A percentile compares a stretch with the other conserved stretches of the same genome.
These are phyloP conservation scores for Rhopalosiphum padi DNA, from an alignment of 1,140 invertebrate species.

Conservation along the genomic window DNA sequence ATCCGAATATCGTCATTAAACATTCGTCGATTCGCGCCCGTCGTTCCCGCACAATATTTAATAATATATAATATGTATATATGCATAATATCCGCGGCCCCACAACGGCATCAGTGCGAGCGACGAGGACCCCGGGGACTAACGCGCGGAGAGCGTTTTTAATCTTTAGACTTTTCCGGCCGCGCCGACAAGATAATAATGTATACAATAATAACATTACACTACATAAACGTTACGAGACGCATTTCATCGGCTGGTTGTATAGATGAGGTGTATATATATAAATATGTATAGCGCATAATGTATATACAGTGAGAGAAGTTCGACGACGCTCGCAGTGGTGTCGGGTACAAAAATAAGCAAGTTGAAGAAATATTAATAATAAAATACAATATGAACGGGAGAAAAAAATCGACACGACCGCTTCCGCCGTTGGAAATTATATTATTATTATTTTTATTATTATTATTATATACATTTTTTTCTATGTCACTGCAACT, in stretches of 20 bases:
- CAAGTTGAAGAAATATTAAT: neutral
- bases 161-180: conserved; percentile 32
- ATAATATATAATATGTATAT: conserved; percentile 9
- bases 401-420: neutral
- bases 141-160: neutral
- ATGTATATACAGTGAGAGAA: no score
- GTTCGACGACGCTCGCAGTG: neutral
- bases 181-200: neutral
- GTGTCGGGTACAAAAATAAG: neutral
- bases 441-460: neutral
- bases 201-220: conserved; percentile 13
- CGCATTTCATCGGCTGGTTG: neutral
- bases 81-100: neutral
- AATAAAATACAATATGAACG: neutral
- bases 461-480: neutral
- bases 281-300: neutral
- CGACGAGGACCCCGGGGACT: neutral
- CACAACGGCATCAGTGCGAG: neutral
- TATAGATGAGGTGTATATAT: neutral
- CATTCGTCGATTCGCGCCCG: neutral
- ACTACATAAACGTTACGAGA: neutral
- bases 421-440: neutral
- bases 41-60: neutral
- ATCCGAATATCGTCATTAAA: conserved; percentile 21
- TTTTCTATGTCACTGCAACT: neutral